A percentile compares a stretch with the other conserved stretches of the same genome.
Evolutionary conservation across 2,888 invertebrate genomes (phyloP).

Genomic region (Morpho deidamia): DNA sequence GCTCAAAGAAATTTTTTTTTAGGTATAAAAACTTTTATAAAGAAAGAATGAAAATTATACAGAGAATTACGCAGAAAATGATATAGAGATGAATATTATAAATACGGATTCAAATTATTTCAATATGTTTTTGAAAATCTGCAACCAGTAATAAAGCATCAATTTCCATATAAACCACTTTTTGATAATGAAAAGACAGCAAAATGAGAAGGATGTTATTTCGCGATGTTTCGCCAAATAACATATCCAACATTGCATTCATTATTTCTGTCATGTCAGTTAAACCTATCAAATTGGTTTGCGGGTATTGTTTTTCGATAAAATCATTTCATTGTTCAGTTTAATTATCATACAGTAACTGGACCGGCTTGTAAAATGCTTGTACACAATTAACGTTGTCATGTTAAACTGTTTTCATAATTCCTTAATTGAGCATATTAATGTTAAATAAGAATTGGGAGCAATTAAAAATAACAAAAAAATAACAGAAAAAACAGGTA

Average conservation of each 20-base stretch:
- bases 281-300: conserved; percentile 22
- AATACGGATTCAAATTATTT: too few relatives aligned
- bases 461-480: too few relatives aligned
- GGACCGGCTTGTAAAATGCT: conserved; percentile 23
- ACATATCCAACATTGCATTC: conserved; percentile 19
- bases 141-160: not conserved
- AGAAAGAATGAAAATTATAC: too few relatives aligned
- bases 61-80: too few relatives aligned
- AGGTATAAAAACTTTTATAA: too few relatives aligned
- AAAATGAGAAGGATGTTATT: not conserved
- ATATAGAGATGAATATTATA: too few relatives aligned
- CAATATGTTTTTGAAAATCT: too few relatives aligned
- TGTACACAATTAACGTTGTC: conserved; percentile 23
- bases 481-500: too few relatives aligned
- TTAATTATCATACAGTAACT: conserved; percentile 39
- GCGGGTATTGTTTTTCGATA: conserved; percentile 37
- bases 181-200: conserved; percentile 4
- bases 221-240: conserved; percentile 9
- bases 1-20: too few relatives aligned
- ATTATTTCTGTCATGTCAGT: conserved; percentile 21
- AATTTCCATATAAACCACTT: not conserved
- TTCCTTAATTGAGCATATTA: conserved; percentile 1
- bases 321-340: conserved; percentile 38
- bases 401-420: conserved; percentile 3
- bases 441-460: too few relatives aligned